Base-by-base conservation (phyloP, 2,888 invertebrate species). In the Mellilla xanthometata region DNA sequence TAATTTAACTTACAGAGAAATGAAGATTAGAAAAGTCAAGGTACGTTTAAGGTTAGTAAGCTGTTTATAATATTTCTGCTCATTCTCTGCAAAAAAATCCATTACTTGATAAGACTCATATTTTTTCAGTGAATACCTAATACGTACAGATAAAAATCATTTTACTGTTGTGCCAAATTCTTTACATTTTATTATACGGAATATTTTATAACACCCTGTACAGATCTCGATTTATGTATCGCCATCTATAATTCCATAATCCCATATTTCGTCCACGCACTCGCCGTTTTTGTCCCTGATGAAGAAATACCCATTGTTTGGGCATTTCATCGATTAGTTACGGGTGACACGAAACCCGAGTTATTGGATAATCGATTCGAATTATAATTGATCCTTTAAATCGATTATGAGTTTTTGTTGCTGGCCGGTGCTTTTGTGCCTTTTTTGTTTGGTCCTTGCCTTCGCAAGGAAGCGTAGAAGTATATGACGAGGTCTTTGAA, bases 261-360 rank as follows among this genome's bases (percentile, higher is more conserved):
- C 74, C 74, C 72, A 81, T 81, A 82, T 80, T 80, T 83, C 69
- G 77, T 62, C 73, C 65, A 57, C 68, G 66, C 68, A 72, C 68
- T 71, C 67, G 71, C 71, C 68, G 82, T 81, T 83, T 83, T 81
- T 85, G 85, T 86, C 76, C 70, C 72, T 81, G 83, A 85, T 84
- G 81, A 85, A 86, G 84, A 81, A 86, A 85, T 83, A 77, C 76
- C 47, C 68, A 85, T 85, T 84, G 83, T 84, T 76, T 76, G 69
- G 62, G 71, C 63, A 56, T 67, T 59, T 57, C 52, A 64, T 56
- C 76, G 79, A 83, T 87, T 82, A 68, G 85, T 79, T 72, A 71
- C 75, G 78, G 81, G 80, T 82, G 87, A 86, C 87, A 85, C 74
- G 70, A 67, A 66, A 63, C 65, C 60, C 60, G 64, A 68, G 64